A percentile compares a stretch with the other conserved stretches of the same genome.
phyloP scores from a whole-genome alignment of 2,797 vertebrate genomes.

The Amphiprion clarkii region DNA sequence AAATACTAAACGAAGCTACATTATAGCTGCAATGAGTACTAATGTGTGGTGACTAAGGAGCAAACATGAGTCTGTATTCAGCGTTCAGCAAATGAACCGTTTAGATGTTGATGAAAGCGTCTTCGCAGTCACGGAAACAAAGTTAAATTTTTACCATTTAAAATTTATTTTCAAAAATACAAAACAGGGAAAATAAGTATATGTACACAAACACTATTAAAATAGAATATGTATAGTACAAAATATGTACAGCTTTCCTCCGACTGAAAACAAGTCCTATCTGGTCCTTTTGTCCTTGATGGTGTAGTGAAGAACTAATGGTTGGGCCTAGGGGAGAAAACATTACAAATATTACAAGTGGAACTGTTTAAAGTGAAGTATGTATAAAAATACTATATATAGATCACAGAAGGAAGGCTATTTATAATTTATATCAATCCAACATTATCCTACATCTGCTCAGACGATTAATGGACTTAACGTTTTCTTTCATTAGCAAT shows the following conservation, averaged over 20 bases:
- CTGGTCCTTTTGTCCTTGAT: conserved; percentile 93
- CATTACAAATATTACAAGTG: background rate
- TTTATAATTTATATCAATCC: background rate
- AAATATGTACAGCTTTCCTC: conserved; percentile 85
- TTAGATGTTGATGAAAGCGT: background rate
- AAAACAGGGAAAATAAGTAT: conserved; percentile 88
- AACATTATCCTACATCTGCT: background rate
- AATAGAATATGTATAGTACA: conserved; percentile 90
- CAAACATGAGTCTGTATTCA: background rate
- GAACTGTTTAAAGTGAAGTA: background rate
- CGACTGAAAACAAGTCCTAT: conserved; percentile 74
- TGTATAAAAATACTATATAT: background rate
- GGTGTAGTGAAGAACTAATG: conserved; percentile 95
- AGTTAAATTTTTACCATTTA: conserved; percentile 60
- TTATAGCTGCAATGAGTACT: background rate
- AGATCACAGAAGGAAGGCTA: background rate
- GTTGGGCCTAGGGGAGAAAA: conserved; percentile 87
- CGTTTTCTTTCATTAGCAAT: background rate
- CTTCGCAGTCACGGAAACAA: background rate
- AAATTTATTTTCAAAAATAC: conserved; percentile 89
- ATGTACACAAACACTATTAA: conserved; percentile 90
- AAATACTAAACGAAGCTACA: background rate
- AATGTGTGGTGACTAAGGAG: background rate
- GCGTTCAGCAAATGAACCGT: background rate
- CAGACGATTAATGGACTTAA: background rate